Evolutionary conservation across 1,140 invertebrate genomes (phyloP).

Genomic region (Leguminivora glycinivorella): DNA sequence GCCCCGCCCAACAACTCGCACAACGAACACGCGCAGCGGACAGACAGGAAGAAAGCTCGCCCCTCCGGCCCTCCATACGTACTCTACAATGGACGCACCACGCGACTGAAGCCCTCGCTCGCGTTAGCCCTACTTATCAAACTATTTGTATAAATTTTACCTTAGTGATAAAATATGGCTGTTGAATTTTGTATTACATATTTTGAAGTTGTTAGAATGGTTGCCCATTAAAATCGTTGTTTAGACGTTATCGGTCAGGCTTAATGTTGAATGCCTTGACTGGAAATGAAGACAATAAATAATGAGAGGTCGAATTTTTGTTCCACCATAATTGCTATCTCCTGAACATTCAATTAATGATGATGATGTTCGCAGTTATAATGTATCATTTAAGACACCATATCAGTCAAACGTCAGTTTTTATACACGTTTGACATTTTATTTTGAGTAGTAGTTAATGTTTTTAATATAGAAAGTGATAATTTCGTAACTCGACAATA

Average conservation of each 20-base stretch:
- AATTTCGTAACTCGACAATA: not conserved
- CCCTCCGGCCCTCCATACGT: conserved; percentile 64
- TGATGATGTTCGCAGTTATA: not conserved
- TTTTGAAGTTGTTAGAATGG: conserved; percentile 67
- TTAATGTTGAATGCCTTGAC: conserved; percentile 38
- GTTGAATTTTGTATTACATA: conserved; percentile 68
- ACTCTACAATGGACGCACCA: conserved; percentile 47
- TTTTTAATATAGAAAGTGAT: not conserved
- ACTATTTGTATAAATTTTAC: conserved; percentile 36
- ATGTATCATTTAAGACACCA: conserved; percentile 42
- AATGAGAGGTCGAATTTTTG: conserved; percentile 1
- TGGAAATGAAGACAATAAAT: conserved; percentile 58
- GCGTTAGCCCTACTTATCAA: conserved; percentile 33
- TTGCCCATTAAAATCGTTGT: conserved; percentile 62
- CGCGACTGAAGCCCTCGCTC: not conserved
- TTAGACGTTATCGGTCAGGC: conserved; percentile 49
- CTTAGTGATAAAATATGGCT: conserved; percentile 71
- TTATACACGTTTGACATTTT: not conserved
- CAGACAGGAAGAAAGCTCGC: conserved; percentile 65
- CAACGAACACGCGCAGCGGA: conserved; percentile 66
- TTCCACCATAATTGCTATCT: not conserved
- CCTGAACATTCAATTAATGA: not conserved
- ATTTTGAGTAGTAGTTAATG: not conserved
- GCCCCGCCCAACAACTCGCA: conserved; percentile 52
- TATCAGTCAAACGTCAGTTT: conserved; percentile 38